Conservation (phyloP, 2,888 invertebrate species). For the Myathropa florea region DNA sequence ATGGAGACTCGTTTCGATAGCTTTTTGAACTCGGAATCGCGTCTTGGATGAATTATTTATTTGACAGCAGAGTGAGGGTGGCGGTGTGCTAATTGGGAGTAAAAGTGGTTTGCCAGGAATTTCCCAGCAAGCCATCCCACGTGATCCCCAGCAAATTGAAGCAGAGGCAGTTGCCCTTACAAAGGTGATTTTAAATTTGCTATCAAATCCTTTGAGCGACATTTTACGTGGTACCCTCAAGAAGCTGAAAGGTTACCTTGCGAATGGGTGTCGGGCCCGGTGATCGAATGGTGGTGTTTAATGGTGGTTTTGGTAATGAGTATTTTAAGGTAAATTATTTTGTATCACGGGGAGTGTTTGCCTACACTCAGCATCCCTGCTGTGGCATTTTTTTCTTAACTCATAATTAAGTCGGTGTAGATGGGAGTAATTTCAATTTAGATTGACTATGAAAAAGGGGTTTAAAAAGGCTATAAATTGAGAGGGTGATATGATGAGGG, state of each 20-base stretch:
- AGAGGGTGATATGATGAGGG: too few species aligned
- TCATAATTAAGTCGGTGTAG: background rate
- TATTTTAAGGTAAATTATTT: background rate
- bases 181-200: background rate
- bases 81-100: background rate
- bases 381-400: background rate
- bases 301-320: background rate
- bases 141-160: background rate
- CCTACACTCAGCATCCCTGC: background rate
- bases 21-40: constrained; percentile 9
- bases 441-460: background rate
- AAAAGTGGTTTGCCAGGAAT: background rate
- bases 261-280: background rate
- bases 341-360: background rate
- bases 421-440: background rate
- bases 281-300: background rate
- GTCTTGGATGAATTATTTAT: constrained; percentile 28
- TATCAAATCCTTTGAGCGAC: background rate
- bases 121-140: background rate
- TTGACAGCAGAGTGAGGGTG: background rate
- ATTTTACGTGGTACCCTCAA: background rate
- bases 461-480: background rate
- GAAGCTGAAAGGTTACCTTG: background rate
- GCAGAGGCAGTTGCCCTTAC: background rate
- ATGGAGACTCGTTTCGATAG: background rate